Conservation (phyloP, 2,797 vertebrate species). For the Falco berigora region DNA sequence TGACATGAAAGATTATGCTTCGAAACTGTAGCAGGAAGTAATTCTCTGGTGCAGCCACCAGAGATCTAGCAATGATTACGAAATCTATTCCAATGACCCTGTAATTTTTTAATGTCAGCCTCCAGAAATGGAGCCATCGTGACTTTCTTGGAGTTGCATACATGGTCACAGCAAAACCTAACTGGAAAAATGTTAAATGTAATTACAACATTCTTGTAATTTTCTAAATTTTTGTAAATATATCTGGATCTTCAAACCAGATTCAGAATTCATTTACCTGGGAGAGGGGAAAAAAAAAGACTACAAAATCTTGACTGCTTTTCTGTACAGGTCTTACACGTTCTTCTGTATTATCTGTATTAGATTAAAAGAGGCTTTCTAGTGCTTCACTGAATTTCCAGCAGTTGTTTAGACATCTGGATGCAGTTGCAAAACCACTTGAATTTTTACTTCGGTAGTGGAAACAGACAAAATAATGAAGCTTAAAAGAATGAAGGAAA, state of each 20-base stretch:
- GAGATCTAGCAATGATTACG: not conserved
- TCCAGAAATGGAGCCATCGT: not conserved
- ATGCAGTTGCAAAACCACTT: not conserved
- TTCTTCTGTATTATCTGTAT: not conserved
- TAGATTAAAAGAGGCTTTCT: not conserved
- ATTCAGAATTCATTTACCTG: not conserved
- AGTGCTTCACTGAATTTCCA: not conserved
- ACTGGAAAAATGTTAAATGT: not conserved
- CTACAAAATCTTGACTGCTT: not conserved
- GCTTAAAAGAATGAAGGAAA: not conserved
- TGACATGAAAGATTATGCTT: not conserved
- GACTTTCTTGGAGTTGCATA: not conserved
- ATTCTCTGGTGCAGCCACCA: not conserved
- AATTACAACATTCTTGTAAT: not conserved
- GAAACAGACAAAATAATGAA: not conserved
- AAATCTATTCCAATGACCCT: not conserved
- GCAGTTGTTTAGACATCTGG: not conserved
- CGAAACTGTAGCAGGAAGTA: not conserved
- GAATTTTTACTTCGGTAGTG: not conserved
- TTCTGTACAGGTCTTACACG: not conserved
- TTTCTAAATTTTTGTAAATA: not conserved
- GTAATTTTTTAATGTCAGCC: not conserved
- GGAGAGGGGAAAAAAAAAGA: not conserved
- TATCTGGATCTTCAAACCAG: not conserved
- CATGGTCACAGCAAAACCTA: not conserved